Evolutionary conservation across 1,140 invertebrate genomes (phyloP), one percentile per base, ranked within the genome.

Genomic region (Palaemon carinicauda): DNA sequence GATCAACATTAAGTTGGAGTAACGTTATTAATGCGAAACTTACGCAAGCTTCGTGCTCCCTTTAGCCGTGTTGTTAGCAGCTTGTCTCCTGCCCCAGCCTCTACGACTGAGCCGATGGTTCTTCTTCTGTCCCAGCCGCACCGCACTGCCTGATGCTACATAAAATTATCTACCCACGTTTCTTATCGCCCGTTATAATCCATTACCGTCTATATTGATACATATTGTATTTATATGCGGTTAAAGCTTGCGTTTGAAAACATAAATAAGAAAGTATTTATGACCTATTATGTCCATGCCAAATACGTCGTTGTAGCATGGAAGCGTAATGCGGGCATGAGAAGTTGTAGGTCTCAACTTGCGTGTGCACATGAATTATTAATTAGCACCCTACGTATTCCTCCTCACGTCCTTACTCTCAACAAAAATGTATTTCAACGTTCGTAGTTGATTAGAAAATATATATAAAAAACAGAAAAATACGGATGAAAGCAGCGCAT

Each of bases 341-440:
- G 77, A 53, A 85, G 83, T 69, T 56, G 60, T 86, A 80, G 82
- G 84, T 80, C 77, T 80, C 84, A 53, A 86, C 83, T 86, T 86
- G 84, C 77, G 77, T 86, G 75, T 85, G 75, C 83, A 71, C 84
- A 86, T 86, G 84, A 86, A 86, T 86, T 80, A 86, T 86, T 80
- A 86, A 86, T 69, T 73, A 86, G 60, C 77, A 73, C 60, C 50
- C 69, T 74, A 71, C 56, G 54, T 86, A 65, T 80, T 74, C 41
- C 27, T 41, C 9, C 29, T 52, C 60, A 77, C 53, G 53, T 15
- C 19, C 31, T 74, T 52, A 31, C 31, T 27, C 14, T 51, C n/a
- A 29, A 24, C 15, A 12, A 41, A 29, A n/a, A 17, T 53, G 53
- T 75, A 51, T 41, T 41, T 69, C 54, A 69, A 24, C 4, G 5